phyloP scores from a whole-genome alignment of 2,113 vertebrate genomes.

The Vireo altiloquus region DNA sequence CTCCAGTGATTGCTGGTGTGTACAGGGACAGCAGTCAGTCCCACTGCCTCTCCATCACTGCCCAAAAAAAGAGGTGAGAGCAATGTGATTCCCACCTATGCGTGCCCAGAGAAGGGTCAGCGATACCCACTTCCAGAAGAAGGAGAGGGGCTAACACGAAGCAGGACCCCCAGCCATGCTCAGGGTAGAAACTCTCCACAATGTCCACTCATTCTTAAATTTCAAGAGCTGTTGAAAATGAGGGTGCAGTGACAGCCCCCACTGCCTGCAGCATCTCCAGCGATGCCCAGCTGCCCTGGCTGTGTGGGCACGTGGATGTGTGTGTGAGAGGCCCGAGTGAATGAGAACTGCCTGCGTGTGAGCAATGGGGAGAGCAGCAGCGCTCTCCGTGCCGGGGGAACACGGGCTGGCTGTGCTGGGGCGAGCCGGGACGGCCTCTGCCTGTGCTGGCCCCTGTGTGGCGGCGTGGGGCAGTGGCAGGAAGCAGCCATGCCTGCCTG shows the following conservation, averaged over 20 bases:
- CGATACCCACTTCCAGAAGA: neutral
- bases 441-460: fast-evolving
- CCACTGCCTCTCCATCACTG: neutral
- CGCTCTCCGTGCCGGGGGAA: fast-evolving
- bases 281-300: neutral
- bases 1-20: neutral
- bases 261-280: fast-evolving
- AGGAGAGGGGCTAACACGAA: neutral
- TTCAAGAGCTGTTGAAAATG: neutral
- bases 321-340: neutral
- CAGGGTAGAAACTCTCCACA: neutral
- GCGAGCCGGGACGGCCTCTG: fast-evolving
- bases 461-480: fast-evolving
- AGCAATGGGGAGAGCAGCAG: neutral
- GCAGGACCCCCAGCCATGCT: neutral
- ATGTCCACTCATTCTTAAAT: neutral
- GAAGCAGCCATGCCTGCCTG: fast-evolving
- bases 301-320: neutral
- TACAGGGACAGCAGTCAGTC: neutral
- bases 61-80: neutral
- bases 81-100: neutral
- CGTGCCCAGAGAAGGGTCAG: neutral
- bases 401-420: fast-evolving
- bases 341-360: neutral
- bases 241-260: neutral